Base-by-base conservation (phyloP, 2,797 vertebrate species). In the Silurus aristotelis region DNA sequence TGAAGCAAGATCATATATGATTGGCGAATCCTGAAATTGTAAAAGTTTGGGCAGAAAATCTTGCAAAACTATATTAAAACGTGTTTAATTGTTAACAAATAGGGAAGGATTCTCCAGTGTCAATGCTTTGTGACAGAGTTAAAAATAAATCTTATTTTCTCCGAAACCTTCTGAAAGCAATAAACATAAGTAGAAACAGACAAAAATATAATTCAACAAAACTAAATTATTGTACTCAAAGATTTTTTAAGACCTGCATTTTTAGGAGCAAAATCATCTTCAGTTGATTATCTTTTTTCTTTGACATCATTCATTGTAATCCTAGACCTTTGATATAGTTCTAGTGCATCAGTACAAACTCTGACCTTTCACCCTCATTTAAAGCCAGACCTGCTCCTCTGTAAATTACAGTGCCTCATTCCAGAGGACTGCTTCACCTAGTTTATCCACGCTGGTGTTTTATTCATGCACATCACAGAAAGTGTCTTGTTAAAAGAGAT, bases 401-500 rank as follows among this genome's bases (percentile, higher is more conserved):
- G 55, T 27, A 60, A 3, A 66, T 67, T 15, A 67, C 61, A 38
- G 55, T 8, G 58, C 10, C 68, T 46, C 77, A 84, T 64, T 73
- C 52, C 22, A 46, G 55, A 84, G 63, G 77, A 38, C 78, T 60
- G 81, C 77, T 89, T 82, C 31, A 68, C 55, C 75, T 13, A 22
- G 60, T 60, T 77, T 46, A 83, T 70, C 86, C 82, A 81, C 68
- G 27, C 19, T 61, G 46, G 80, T 87, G 85, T 85, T 86, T 88
- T 86, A 83, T 85, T 86, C 77, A 87, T 85, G 85, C 46, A 15
- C 56, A 64, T 52, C 38, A 48, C 61, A 60, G 66, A 76, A 64
- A 70, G 70, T 55, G 52, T 73, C 48, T 63, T 75, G 73, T 89
- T 90, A 85, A 87, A 77, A 85, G 80, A 81, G 82, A 82, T 87